Percentiles rank a stretch among this genome's conserved stretches.
Evolutionary conservation across 2,888 invertebrate genomes (phyloP).

Genomic region (Nezara viridula): DNA sequence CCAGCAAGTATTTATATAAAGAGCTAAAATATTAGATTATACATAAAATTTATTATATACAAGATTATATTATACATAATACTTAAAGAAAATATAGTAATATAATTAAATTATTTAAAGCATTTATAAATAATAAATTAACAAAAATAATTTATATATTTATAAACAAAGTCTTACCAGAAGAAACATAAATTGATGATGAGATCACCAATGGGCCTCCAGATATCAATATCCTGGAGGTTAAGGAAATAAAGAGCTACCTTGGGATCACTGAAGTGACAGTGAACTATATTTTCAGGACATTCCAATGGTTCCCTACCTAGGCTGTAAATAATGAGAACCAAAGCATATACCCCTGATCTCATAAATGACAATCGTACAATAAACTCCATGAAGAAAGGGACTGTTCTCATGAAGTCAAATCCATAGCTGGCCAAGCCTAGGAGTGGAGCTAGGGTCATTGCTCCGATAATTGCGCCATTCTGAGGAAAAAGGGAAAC

Average conservation of each 20-base stretch:
- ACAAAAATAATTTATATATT: neutral
- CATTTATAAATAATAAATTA: too few species aligned
- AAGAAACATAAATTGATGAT: neutral
- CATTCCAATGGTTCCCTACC: conserved; percentile 74
- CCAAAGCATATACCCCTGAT: conserved; percentile 76
- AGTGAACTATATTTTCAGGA: conserved; percentile 72
- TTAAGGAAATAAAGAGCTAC: neutral
- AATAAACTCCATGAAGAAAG: conserved; percentile 74
- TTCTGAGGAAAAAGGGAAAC: conserved; percentile 71
- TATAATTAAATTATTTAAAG: neutral
- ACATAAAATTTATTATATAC: too few species aligned
- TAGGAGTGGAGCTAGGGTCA: conserved; percentile 77
- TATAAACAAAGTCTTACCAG: neutral
- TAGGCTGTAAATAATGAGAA: conserved; percentile 76
- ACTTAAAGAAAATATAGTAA: neutral
- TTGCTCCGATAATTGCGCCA: conserved; percentile 78
- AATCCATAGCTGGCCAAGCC: conserved; percentile 81
- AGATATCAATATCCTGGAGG: neutral
- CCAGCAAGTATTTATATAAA: too few species aligned
- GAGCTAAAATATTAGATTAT: too few species aligned
- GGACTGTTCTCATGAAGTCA: conserved; percentile 77
- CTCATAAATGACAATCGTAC: conserved; percentile 79
- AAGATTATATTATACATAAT: too few species aligned
- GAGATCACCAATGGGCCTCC: neutral
- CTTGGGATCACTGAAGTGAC: conserved; percentile 61